Conservation (phyloP, 2,113 vertebrate species). For the Phalacrocorax brasilianus region DNA sequence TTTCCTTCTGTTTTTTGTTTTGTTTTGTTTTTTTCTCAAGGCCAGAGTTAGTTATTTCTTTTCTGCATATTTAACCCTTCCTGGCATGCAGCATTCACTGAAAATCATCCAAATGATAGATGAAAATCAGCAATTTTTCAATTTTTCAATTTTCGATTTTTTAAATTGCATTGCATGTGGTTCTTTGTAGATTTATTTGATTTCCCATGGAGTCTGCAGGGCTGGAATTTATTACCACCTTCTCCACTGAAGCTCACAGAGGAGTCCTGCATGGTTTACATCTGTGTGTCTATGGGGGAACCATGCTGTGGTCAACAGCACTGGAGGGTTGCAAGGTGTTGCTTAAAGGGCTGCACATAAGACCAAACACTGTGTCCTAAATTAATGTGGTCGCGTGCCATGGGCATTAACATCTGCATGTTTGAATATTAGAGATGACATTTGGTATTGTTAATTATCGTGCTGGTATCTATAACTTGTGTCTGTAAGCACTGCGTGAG, state of each 20-base stretch:
- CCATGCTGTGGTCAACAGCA: no score
- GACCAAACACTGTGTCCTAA: not conserved
- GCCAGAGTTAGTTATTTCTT: not conserved
- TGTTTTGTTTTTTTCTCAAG: not conserved
- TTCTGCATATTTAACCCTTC: not conserved
- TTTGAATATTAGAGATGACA: not conserved
- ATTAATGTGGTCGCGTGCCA: rapidly evolving
- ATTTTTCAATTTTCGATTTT: not conserved
- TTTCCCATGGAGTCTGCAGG: not conserved
- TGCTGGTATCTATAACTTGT: not conserved
- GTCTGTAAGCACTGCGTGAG: not conserved
- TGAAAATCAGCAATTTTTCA: not conserved
- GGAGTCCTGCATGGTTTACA: not conserved
- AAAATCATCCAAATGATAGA: not conserved
- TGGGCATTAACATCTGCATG: not conserved
- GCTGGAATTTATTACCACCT: not conserved
- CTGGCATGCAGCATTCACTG: not conserved
- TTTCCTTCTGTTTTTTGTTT: not conserved
- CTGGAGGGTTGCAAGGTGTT: not conserved
- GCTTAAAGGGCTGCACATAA: not conserved
- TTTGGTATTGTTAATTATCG: not conserved
- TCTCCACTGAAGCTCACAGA: not conserved
- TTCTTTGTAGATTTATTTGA: not conserved
- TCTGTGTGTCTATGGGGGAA: not conserved
- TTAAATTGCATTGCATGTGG: not conserved